Evolutionary conservation across 2,113 vertebrate species (phyloP), one percentile per base, ranked within the genome.

Genomic region (Irena cyanogastra): DNA sequence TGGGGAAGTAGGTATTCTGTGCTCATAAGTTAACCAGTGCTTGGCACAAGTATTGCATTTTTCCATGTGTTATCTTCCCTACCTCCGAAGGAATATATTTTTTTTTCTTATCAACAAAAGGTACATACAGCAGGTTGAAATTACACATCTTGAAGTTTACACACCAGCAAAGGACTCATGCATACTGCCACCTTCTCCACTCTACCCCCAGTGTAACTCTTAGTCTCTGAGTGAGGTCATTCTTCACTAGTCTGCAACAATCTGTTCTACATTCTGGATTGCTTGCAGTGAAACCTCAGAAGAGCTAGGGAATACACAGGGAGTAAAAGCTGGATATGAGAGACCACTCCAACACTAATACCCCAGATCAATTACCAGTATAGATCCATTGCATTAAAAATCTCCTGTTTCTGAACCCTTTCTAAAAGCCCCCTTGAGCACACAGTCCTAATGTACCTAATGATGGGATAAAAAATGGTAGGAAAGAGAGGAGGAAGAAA

Each of bases 281-380:
- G 42, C 44, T 83, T 21, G 12, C 68, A 41, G 31, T 83, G 79
- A 91, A 96, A 91, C 20, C 76, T 71, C 86, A 87, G 72, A 93
- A 59, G 83, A 90, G 49, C 60, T 66, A n/a, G 31, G 33, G n/a
- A 54, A 85, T 18, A 84, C 54, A 78, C 9, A 65, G 21, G 10
- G 50, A 88, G 56, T 52, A 81, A 91, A 89, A 93, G 71, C 50
- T 90, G 64, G 60, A 66, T 66, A 26, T 5, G 7, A 77, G 47
- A 96, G 52, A 81, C 53, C 24, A 64, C 60, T 88, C 30, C n/a
- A 69, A 49, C 33, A 81, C 37, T 90, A 87, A 92, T 65, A 87
- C 17, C n/a, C 53, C 72, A 60, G 72, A 92, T 94, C 90, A 92
- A 79, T 90, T 95, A 92, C 57, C 77, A 75, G 56, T 84, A 96